Conservation (phyloP, 2,797 vertebrate genomes). For the Sarcophilus harrisii region DNA sequence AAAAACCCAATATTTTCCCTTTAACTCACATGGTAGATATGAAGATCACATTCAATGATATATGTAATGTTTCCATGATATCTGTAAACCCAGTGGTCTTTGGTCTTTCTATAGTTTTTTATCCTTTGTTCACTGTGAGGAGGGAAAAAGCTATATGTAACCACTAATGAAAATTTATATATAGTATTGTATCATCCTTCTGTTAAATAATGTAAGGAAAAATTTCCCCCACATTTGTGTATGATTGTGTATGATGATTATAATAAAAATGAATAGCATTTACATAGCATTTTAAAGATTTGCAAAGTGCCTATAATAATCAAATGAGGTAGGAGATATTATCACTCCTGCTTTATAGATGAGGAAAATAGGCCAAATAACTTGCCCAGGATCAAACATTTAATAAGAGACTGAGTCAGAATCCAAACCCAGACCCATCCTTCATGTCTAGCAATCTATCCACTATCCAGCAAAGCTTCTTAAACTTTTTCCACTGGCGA, state of each 20-base stretch:
- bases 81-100: not conserved
- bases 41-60: not conserved
- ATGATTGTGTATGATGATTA: not conserved
- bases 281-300: not conserved
- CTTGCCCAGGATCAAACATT: not conserved
- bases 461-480: too few relatives aligned
- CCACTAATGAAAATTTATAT: not conserved
- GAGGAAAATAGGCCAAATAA: not conserved
- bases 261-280: not conserved
- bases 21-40: not conserved
- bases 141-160: not conserved
- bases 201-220: not conserved
- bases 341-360: not conserved
- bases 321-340: conserved; percentile 1
- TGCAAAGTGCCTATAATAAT: not conserved
- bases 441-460: too few relatives aligned
- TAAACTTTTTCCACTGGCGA: too few relatives aligned
- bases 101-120: not conserved
- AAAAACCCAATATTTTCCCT: not conserved
- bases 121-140: not conserved
- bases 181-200: not conserved
- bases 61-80: not conserved
- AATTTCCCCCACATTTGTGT: not conserved
- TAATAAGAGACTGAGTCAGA: not conserved
- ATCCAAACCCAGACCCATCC: not conserved